Evolutionary conservation across 2,113 vertebrate genomes (phyloP), one percentile per base, ranked within the genome.

Genomic region (Thymallus thymallus): DNA sequence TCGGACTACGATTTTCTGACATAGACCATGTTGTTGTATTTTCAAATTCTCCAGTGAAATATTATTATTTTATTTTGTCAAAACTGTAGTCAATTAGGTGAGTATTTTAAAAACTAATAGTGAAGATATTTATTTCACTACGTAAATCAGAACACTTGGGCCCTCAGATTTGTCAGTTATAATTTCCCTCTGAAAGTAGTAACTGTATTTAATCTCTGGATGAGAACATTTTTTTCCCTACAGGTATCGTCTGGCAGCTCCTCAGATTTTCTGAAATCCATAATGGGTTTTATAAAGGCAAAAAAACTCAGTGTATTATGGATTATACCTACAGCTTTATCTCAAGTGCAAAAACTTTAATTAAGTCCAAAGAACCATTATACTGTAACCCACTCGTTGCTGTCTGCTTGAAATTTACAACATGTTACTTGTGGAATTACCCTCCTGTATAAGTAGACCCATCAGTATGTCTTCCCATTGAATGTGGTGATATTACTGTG

Each of bases 211-310:
- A 4, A 10, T 29, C n/a, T 61, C 7, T 58, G 20, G 73, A 65
- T 12, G n/a, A 60, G 76, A 23, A 79, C 20, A 12, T 32, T 81
- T 79, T 64, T 3, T 41, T 41, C 35, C 3, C 9, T 41, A 41
- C 48, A 94, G 93, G 30, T 72, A 10, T 23, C 0, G 0, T 2
- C n/a, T 1, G 26, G 32, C 1, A 75, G 85, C 22, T 91, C 85
- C 67, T 88, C 84, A 0, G 81, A 80, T 0, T 93, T 94, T 85
- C 84, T 95, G 20, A 84, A 79, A 76, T 84, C 84, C 1, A 86
- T 94, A 81, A 78, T 91, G 60, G 79, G 70, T 22, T 82, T 82
- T 18, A 18, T 51, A 18, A 46, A 92, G 88, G 89, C 87, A 79
- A 0, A 76, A 51, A 24, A 76, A 10, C n/a, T 5, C 5, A 32